Conservation (phyloP, 2,797 vertebrate genomes). For the Phoeniculus purpureus region DNA sequence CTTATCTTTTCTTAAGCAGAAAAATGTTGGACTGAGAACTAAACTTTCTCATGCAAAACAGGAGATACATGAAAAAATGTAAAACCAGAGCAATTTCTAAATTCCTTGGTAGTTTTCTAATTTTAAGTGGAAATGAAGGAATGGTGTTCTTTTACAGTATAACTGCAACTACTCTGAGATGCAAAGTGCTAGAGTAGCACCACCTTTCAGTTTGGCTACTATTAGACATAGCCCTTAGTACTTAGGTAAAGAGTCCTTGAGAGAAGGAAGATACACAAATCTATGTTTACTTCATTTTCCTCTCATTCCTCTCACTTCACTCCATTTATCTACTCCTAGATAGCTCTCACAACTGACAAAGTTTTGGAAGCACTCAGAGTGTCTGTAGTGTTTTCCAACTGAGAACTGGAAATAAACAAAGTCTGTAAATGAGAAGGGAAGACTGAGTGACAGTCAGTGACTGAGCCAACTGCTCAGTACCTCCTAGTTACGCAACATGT, state of each 20-base stretch:
- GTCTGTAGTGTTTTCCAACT: neutral
- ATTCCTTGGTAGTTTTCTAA: neutral
- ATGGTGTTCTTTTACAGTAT: neutral
- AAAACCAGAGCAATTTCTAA: neutral
- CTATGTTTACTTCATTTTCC: neutral
- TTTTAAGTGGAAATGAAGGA: neutral
- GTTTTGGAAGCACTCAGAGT: slow-evolving; percentile 4
- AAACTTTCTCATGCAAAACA: neutral
- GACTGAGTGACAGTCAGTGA: neutral
- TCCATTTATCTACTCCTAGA: neutral
- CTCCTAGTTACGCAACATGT: neutral
- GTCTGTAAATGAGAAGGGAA: neutral
- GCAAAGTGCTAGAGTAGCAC: neutral
- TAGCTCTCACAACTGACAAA: neutral
- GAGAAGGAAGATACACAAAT: neutral
- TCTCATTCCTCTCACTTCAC: neutral
- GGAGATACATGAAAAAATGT: neutral
- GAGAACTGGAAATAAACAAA: neutral
- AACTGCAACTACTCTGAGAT: neutral
- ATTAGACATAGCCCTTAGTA: neutral
- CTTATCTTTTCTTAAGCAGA: neutral
- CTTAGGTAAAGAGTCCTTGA: neutral
- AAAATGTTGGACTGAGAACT: neutral
- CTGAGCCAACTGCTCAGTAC: neutral
- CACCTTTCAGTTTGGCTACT: neutral